phyloP scores from a whole-genome alignment of 2,888 invertebrate genomes.

The Nymphalis polychloros region DNA sequence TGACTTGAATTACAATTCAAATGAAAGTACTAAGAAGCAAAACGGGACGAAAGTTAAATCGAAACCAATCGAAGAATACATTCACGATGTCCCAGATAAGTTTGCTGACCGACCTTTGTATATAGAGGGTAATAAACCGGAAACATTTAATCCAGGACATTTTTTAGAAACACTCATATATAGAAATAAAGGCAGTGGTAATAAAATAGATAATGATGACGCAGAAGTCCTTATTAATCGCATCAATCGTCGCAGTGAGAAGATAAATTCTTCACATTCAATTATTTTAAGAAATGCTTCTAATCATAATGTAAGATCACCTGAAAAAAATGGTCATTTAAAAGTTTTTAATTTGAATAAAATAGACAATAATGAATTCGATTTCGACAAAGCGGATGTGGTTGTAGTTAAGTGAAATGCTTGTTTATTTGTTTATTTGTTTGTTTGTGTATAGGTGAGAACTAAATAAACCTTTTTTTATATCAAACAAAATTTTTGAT shows the following conservation, averaged over 20 bases:
- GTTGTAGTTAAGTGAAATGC: conserved; percentile 23
- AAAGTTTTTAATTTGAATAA: conserved; percentile 26
- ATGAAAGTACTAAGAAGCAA: conserved; percentile 55
- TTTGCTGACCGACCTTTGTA: conserved; percentile 31
- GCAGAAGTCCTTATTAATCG: conserved; percentile 10
- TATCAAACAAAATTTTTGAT: no score
- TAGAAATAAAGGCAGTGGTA: background rate
- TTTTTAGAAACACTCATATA: conserved; percentile 1
- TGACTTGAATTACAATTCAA: conserved; percentile 53
- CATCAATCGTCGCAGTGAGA: background rate
- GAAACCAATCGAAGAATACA: conserved; percentile 50
- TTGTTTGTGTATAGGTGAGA: no score
- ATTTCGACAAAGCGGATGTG: conserved; percentile 31
- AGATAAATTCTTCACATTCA: background rate
- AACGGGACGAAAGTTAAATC: conserved; percentile 44
- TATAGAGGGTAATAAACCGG: conserved; percentile 42
- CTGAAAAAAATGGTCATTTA: conserved; percentile 10
- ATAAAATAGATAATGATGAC: conserved; percentile 8
- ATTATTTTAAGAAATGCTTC: background rate
- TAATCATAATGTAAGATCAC: no score
- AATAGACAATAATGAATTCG: conserved; percentile 13
- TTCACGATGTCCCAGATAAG: conserved; percentile 42
- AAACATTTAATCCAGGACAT: conserved; percentile 43
- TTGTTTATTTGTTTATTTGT: no score
- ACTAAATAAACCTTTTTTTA: no score